These are phyloP conservation scores for Rallus limicola DNA, from an alignment of 2,113 vertebrate species.

Conservation along the genomic window DNA sequence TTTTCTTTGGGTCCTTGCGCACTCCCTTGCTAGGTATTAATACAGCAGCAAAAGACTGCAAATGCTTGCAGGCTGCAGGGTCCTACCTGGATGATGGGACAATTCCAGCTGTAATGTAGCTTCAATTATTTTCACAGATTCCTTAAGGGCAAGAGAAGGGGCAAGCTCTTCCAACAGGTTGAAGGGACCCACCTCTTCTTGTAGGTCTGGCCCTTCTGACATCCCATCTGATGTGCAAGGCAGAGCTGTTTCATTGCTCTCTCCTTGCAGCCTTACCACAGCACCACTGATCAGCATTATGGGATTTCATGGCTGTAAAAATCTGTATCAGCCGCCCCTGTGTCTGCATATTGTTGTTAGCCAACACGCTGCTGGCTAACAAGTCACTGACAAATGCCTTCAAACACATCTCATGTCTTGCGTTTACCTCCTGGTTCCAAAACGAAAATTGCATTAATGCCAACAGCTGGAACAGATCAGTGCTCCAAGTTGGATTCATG, in stretches of 20 bases:
- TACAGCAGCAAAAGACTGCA: not conserved
- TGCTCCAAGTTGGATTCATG: slow-evolving; percentile 24
- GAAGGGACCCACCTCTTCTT: not conserved
- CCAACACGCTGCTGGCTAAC: not conserved
- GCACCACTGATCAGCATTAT: not conserved
- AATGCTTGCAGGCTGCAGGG: not conserved
- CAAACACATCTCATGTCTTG: not conserved
- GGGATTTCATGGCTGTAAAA: not conserved
- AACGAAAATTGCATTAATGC: slow-evolving; percentile 34
- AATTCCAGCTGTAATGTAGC: not conserved
- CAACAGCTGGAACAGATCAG: slow-evolving; percentile 63
- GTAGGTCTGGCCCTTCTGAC: not conserved
- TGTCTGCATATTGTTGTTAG: not conserved
- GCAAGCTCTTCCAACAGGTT: not conserved
- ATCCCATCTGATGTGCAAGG: not conserved
- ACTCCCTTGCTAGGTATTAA: not conserved
- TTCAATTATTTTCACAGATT: not conserved
- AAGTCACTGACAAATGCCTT: slow-evolving; percentile 28
- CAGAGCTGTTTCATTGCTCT: not conserved
- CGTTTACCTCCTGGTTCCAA: slow-evolving; percentile 33
- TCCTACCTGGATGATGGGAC: not conserved
- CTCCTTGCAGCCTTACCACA: not conserved
- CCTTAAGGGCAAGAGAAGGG: not conserved
- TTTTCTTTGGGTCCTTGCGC: not conserved
- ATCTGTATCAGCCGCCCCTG: not conserved